Evolutionary conservation across 2,888 invertebrate genomes (phyloP), one percentile per base, ranked within the genome.

Genomic region (Drosophila pegasa): DNA sequence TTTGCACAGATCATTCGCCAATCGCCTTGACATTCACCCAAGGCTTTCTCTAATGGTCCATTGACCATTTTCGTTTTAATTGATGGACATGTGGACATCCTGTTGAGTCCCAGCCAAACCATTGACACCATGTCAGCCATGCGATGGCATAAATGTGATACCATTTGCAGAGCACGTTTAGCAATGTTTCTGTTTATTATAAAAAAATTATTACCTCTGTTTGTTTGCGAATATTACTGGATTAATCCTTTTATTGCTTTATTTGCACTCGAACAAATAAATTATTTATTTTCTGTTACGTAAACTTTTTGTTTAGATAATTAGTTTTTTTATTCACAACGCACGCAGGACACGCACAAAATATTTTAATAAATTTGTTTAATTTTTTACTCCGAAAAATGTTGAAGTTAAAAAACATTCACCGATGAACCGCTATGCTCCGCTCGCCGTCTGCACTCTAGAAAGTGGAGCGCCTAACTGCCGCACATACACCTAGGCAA

Each of bases 51-150:
- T 75, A 86, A 80, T 85, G 71, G 71, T 75, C 80, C 63, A 82
- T 82, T 87, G 84, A 82, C 87, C 86, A 85, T 87, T 84, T 84
- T 87, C 69, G 86, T 80, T 85, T 87, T 85, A 87, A 84, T 85
- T 87, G 87, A 86, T 75, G 45, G 79, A 78, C 85, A 82, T 71
- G 71, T 73, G 73, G 77, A 71, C 78, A 87, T 85, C 88, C 88
- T 87, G 86, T 68, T 85, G 63, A 68, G 56, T 48, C 55, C 22
- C 27, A 58, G 51, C 51, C 33, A 22, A 57, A 67, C 65, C 78
- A 85, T 79, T 85, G 82, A 78, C 87, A 78, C 85, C 72, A 73
- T 85, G 85, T 85, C 87, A 81, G 69, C 33, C 63, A 56, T 73
- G 66, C 25, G 80, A 68, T 66, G 78, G 50, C 69, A 66, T 54